Conservation (phyloP, 2,113 vertebrate species). For the Ameiurus melas region DNA sequence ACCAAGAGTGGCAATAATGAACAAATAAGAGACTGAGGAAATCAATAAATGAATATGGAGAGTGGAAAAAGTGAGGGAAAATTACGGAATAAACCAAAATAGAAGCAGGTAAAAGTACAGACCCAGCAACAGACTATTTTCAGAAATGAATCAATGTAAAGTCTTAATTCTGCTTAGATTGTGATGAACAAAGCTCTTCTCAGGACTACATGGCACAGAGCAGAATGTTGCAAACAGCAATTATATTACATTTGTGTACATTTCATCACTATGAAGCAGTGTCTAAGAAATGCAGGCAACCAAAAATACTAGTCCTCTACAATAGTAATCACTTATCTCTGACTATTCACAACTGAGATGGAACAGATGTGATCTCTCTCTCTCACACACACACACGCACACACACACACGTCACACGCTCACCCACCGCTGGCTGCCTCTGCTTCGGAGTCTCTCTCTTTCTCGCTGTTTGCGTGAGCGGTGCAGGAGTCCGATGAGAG, state of each 20-base stretch:
- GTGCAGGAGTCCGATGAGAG: conserved; percentile 59
- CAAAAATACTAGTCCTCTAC: neutral
- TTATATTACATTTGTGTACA: neutral
- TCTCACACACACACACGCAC: neutral
- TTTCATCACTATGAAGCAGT: neutral
- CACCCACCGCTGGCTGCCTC: conserved; percentile 46
- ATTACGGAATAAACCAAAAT: neutral
- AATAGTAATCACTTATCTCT: neutral
- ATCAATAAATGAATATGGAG: conserved; percentile 8
- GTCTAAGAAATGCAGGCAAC: neutral
- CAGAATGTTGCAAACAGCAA: neutral
- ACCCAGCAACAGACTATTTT: neutral
- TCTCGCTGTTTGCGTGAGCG: conserved; percentile 53
- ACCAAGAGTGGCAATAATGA: neutral
- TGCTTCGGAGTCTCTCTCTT: conserved; percentile 41
- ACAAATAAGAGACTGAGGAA: neutral
- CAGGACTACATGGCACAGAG: neutral
- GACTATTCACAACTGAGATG: conserved; percentile 11
- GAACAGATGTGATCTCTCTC: neutral
- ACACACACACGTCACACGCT: neutral
- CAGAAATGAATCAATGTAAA: neutral
- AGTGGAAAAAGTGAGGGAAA: neutral
- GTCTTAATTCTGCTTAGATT: neutral
- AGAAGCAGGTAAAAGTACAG: neutral
- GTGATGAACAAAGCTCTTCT: neutral